Evolutionary conservation across 2,113 vertebrate genomes (phyloP), one percentile per base, ranked within the genome.

Genomic region (Pyxicephalus adspersus): DNA sequence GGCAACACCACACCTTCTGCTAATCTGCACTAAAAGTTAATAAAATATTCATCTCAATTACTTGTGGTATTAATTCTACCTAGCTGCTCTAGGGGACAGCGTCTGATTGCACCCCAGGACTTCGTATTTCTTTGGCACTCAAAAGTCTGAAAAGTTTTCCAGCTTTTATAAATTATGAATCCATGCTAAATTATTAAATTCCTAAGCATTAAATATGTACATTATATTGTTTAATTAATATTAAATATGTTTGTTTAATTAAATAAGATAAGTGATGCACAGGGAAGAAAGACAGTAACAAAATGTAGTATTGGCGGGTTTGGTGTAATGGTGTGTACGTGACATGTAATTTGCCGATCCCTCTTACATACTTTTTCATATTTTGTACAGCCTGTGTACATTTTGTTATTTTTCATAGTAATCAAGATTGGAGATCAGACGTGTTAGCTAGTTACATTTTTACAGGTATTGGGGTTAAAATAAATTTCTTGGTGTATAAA

Each of bases 11-110:
- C 76, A 78, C 76, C 76, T 55, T 78, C 64, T 78, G 63, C 76
- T 77, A 77, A 77, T 54, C 50, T 77, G 63, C 9, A 65, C 50
- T 77, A 51, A 66, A 77, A 52, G 61, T 64, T 78, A 55, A 34
- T 78, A 57, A 78, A 76, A 66, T 67, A 78, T 78, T 78, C 19
- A 78, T 78, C 55, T 57, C 38, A 78, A 78, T 67, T 67, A 78
- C 76, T 17, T 58, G 28, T 26, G 7, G 28, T 68, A 67, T 78
- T 78, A 78, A 67, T 28, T 73, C 76, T 66, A 52, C 76, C 67
- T 25, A 34, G 22, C 6, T 58, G 64, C 64, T 26, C 66, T 31
- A 66, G 38, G 63, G 63, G 26, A 45, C 51, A 45, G 26, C 51
- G 34, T 34, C 26, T 45, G 1, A 20, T n/a, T 45, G 31, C 45